These are phyloP conservation scores for Brachirus orientalis DNA, from an alignment of 2,113 vertebrate genomes.

Conservation along the genomic window DNA sequence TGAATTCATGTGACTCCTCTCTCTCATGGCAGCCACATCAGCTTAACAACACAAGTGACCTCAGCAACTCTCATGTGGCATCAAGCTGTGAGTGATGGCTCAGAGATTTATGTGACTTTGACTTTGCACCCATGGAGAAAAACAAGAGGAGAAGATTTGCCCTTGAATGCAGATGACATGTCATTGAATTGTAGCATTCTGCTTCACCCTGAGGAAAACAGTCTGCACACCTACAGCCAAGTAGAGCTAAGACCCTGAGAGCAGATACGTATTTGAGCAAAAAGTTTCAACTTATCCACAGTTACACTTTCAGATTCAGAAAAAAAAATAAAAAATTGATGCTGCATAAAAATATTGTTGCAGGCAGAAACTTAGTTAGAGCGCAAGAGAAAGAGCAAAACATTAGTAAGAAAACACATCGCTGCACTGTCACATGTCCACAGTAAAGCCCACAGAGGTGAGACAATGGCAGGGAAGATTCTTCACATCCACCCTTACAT, in stretches of 20 bases:
- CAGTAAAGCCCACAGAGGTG: background rate
- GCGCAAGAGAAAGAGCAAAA: too few relatives aligned
- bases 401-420: background rate
- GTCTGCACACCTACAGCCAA: background rate
- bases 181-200: background rate
- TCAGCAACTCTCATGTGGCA: constrained; percentile 6
- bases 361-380: background rate
- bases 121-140: constrained; percentile 4
- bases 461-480: background rate
- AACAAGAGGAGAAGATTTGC: background rate
- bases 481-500: background rate
- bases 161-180: background rate
- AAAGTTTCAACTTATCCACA: background rate
- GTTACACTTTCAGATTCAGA: background rate
- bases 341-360: background rate
- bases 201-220: background rate
- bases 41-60: background rate
- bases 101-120: background rate
- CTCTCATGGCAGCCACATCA: background rate
- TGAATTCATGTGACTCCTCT: constrained; percentile 1
- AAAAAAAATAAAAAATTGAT: background rate
- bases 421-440: background rate
- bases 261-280: too few relatives aligned
- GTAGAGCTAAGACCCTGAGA: background rate
- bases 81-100: constrained; percentile 5